phyloP scores from a whole-genome alignment of 2,797 vertebrate species.

The Masticophis lateralis region DNA sequence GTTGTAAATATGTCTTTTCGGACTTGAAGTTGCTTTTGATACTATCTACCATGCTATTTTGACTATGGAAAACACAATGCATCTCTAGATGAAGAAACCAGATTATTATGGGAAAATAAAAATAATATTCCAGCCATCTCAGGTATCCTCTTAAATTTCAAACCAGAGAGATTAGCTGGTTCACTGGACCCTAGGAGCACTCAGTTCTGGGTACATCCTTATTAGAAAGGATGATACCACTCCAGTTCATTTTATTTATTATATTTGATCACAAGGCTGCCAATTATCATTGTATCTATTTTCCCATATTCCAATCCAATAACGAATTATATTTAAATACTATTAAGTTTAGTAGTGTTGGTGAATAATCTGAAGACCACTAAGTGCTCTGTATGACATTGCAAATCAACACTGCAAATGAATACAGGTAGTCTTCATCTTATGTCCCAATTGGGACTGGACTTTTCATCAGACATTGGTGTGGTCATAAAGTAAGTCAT shows the following conservation, averaged over 20 bases:
- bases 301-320: neutral
- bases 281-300: neutral
- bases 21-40: neutral
- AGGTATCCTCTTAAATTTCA: neutral
- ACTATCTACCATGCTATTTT: neutral
- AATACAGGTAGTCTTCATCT: neutral
- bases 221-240: neutral
- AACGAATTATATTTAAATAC: neutral
- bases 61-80: neutral
- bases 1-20: neutral
- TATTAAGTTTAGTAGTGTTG: neutral
- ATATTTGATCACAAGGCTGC: neutral
- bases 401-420: neutral
- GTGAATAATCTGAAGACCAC: neutral
- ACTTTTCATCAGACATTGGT: neutral
- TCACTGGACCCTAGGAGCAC: neutral
- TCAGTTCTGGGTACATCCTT: neutral
- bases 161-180: neutral
- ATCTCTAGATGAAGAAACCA: neutral
- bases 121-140: neutral
- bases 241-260: neutral
- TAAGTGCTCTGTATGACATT: neutral
- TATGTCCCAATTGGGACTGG: neutral
- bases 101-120: neutral
- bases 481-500: neutral